Evolutionary conservation across 1,140 invertebrate species (phyloP).

Genomic region (Pogonognathellus flavescens): DNA sequence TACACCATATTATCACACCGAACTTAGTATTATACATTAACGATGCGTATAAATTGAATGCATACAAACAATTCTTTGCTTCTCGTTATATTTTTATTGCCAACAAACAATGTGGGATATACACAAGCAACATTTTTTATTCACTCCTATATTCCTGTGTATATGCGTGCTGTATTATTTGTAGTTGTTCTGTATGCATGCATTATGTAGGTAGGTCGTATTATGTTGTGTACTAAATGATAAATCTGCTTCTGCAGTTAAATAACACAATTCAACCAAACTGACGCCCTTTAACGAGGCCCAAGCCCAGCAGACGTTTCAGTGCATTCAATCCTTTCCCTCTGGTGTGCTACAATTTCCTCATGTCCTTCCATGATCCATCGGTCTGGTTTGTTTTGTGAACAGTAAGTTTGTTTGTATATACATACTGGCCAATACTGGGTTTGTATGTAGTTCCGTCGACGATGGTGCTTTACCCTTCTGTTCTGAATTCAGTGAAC

Average conservation of each 20-base stretch:
- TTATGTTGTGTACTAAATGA: background rate
- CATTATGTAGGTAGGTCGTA: background rate
- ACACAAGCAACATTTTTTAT: background rate
- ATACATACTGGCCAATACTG: too few relatives aligned
- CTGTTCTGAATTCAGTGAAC: conserved; percentile 32
- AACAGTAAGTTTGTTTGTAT: background rate
- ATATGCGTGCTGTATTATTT: too few relatives aligned
- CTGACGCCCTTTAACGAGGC: conserved; percentile 29
- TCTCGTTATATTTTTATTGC: conserved; percentile 1
- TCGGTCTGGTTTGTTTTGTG: background rate
- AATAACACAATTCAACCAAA: conserved; percentile 10
- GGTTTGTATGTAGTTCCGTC: too few relatives aligned
- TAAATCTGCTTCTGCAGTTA: background rate
- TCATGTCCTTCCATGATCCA: background rate
- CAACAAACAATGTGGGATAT: background rate
- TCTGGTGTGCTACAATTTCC: background rate
- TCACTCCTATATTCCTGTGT: background rate
- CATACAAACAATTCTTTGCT: background rate
- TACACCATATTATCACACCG: too few relatives aligned
- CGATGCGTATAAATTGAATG: background rate
- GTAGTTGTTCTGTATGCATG: too few relatives aligned
- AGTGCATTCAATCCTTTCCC: background rate
- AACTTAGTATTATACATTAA: too few relatives aligned
- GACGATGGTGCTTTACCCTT: conserved; percentile 7
- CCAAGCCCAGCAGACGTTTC: background rate